phyloP scores from a whole-genome alignment of 1,140 invertebrate species.

The Atta colombica region DNA sequence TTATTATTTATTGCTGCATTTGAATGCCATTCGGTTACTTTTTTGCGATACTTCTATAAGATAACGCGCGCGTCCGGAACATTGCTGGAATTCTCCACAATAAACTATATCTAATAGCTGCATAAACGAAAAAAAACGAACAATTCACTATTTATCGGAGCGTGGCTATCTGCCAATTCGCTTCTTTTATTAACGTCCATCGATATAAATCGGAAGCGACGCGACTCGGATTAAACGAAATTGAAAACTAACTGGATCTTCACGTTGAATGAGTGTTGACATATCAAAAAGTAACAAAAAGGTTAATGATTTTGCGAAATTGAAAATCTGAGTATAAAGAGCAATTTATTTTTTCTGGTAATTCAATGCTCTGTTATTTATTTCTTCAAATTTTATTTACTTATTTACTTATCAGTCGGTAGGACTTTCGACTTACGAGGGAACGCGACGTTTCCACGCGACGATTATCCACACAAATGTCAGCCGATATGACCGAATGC shows the following conservation, averaged over 20 bases:
- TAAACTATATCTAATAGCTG: slow-evolving; percentile 38
- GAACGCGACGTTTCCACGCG: slow-evolving; percentile 4
- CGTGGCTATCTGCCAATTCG: slow-evolving; percentile 23
- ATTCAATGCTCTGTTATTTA: not conserved
- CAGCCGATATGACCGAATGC: slow-evolving; percentile 21
- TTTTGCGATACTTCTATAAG: slow-evolving; percentile 18
- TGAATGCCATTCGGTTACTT: not conserved
- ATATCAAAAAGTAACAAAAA: slow-evolving; percentile 29
- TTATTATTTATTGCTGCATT: not conserved
- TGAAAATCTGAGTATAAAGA: not conserved
- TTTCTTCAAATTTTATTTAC: not conserved
- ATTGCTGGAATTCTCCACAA: slow-evolving; percentile 10
- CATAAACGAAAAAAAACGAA: slow-evolving; percentile 40
- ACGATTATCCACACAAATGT: slow-evolving; percentile 39
- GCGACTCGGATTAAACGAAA: slow-evolving; percentile 46
- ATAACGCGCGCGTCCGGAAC: slow-evolving; percentile 1
- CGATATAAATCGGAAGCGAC: slow-evolving; percentile 37
- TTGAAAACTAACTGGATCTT: slow-evolving; percentile 41
- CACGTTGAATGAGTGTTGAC: slow-evolving; percentile 7
- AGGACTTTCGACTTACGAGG: slow-evolving; percentile 3
- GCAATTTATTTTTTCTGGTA: not conserved
- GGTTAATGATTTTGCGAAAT: slow-evolving; percentile 26
- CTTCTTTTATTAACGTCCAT: slow-evolving; percentile 36
- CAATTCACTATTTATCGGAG: slow-evolving; percentile 43
- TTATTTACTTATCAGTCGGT: not conserved